Evolutionary conservation across 2,888 invertebrate genomes (phyloP).

Genomic region (Dryobotodes eremita): DNA sequence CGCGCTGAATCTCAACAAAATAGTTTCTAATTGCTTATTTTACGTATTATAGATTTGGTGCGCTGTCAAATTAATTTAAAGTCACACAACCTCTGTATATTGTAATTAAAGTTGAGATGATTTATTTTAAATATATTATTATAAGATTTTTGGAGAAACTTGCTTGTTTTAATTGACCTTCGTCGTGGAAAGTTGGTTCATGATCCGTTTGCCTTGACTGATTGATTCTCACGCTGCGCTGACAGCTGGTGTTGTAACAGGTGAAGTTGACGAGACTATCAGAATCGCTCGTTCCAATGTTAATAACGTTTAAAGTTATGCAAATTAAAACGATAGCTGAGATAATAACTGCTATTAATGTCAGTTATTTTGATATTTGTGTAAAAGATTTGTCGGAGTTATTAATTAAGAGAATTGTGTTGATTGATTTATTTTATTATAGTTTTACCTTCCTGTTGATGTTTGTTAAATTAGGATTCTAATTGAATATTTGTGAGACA

Average conservation of each 20-base stretch:
- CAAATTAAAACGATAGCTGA: slow-evolving; percentile 50
- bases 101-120: slow-evolving; percentile 70
- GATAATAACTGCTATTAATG: slow-evolving; percentile 48
- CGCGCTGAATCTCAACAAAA: slow-evolving; percentile 60
- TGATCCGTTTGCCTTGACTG: slow-evolving; percentile 80
- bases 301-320: slow-evolving; percentile 56
- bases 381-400: slow-evolving; percentile 38
- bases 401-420: slow-evolving; percentile 29
- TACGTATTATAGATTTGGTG: slow-evolving; percentile 57
- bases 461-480: slow-evolving; percentile 38
- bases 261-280: slow-evolving; percentile 57
- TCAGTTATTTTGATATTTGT: slow-evolving; percentile 50
- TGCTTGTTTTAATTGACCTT: slow-evolving; percentile 80
- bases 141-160: slow-evolving; percentile 81
- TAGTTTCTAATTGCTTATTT: slow-evolving; percentile 51
- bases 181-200: slow-evolving; percentile 81
- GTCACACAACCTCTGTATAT: slow-evolving; percentile 64
- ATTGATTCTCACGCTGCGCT: slow-evolving; percentile 61
- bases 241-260: slow-evolving; percentile 60
- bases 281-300: slow-evolving; percentile 43
- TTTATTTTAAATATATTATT: slow-evolving; percentile 73
- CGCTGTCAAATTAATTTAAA: slow-evolving; percentile 43
- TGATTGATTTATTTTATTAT: slow-evolving; percentile 55
- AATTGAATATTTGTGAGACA: slow-evolving; percentile 38
- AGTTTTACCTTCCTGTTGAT: slow-evolving; percentile 56